Conservation (phyloP, 1,140 invertebrate genomes). For the Anastatus disparis region DNA sequence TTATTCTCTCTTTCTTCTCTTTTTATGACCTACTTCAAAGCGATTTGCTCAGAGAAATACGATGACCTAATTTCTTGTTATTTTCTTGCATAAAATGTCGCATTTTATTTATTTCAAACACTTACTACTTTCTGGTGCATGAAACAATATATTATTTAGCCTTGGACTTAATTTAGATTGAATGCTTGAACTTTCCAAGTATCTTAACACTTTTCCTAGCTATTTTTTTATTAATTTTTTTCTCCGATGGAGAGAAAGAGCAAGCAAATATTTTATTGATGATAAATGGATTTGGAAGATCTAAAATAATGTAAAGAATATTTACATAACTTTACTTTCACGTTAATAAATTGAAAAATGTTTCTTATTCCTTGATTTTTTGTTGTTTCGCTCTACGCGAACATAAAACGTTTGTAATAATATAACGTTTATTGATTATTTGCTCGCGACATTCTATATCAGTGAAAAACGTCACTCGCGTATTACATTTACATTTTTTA, state of each 20-base stretch:
- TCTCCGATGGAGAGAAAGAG: too few relatives aligned
- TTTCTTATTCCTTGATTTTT: too few relatives aligned
- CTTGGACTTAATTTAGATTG: slow-evolving; percentile 39
- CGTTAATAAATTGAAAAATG: too few relatives aligned
- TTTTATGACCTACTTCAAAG: slow-evolving; percentile 5
- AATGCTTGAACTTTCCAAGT: slow-evolving; percentile 25
- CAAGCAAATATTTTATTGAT: slow-evolving; percentile 15
- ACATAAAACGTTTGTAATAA: too few relatives aligned
- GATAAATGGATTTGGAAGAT: slow-evolving; percentile 5
- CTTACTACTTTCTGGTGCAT: slow-evolving; percentile 24
- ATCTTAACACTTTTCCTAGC: slow-evolving; percentile 1
- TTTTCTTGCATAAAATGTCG: slow-evolving; percentile 33
- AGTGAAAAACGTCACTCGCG: too few relatives aligned
- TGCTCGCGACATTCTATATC: too few relatives aligned
- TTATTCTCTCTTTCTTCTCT: slow-evolving; percentile 8
- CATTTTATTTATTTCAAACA: slow-evolving; percentile 35
- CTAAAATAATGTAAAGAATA: slow-evolving; percentile 26
- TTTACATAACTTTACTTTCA: too few relatives aligned
- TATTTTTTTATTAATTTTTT: too few relatives aligned
- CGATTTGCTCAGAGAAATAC: neutral
- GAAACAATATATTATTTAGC: slow-evolving; percentile 37
- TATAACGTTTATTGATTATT: too few relatives aligned
- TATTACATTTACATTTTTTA: too few relatives aligned
- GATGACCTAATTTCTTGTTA: slow-evolving; percentile 30
- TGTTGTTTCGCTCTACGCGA: too few relatives aligned